Conservation (phyloP, 2,113 vertebrate species). For the Chloebia gouldiae region DNA sequence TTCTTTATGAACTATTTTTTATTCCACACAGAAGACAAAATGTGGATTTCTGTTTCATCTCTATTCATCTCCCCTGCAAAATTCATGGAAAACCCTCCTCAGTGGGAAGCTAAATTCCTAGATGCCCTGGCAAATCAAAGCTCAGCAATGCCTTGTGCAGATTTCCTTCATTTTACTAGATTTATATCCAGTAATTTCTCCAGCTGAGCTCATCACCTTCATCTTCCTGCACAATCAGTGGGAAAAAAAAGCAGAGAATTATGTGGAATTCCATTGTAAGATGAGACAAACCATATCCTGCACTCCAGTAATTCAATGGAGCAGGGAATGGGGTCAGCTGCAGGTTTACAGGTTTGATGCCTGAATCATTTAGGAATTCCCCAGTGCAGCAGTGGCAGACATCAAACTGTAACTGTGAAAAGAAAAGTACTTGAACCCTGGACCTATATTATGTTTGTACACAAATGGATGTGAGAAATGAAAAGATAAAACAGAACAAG, state of each 20-base stretch:
- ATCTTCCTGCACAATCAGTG: background rate
- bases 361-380: background rate
- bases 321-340: background rate
- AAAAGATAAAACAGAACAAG: background rate
- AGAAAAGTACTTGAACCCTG: background rate
- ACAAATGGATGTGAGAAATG: background rate
- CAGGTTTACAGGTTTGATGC: background rate
- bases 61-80: rapidly evolving
- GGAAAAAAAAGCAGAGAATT: background rate
- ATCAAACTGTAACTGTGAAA: rapidly evolving
- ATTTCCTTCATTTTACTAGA: background rate
- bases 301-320: background rate
- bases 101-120: background rate
- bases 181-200: background rate
- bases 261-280: background rate
- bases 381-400: background rate
- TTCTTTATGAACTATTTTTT: background rate
- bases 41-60: background rate
- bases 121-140: background rate
- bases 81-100: background rate
- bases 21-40: background rate
- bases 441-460: background rate
- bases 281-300: background rate
- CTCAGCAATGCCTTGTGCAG: background rate
- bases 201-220: background rate